Percentiles rank a stretch among this genome's conserved stretches.
These are phyloP conservation scores for Drosophila ananassae DNA, from an alignment of 1,140 invertebrate genomes.

Conservation along the genomic window DNA sequence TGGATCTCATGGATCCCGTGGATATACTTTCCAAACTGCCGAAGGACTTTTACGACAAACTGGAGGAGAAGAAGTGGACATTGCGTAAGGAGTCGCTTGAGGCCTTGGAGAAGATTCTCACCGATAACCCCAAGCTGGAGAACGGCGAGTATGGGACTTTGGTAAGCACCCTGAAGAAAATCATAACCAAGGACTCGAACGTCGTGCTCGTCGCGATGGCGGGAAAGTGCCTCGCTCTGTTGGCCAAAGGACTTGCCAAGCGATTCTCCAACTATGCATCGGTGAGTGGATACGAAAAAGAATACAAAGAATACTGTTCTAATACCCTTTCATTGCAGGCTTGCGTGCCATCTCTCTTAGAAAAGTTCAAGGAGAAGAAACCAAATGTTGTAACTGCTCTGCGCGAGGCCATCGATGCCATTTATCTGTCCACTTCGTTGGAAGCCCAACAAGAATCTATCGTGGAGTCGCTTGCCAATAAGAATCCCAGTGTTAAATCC, in stretches of 20 bases:
- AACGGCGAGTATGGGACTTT: slow-evolving; percentile 96
- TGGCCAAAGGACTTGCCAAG: slow-evolving; percentile 95
- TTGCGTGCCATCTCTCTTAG: slow-evolving; percentile 92
- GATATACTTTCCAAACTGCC: slow-evolving; percentile 96
- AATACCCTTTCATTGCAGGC: slow-evolving; percentile 71
- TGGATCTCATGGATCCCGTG: slow-evolving; percentile 95
- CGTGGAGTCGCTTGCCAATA: slow-evolving; percentile 93
- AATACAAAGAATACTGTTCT: background rate
- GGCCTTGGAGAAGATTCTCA: slow-evolving; percentile 90
- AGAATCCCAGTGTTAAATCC: slow-evolving; percentile 97
- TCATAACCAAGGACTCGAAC: slow-evolving; percentile 97
- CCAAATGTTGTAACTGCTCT: slow-evolving; percentile 93
- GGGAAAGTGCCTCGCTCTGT: slow-evolving; percentile 91
- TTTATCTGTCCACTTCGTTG: slow-evolving; percentile 92
- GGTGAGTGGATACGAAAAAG: slow-evolving; percentile 34
- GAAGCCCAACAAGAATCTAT: slow-evolving; percentile 95
- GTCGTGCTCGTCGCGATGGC: slow-evolving; percentile 96
- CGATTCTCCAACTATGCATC: slow-evolving; percentile 93
- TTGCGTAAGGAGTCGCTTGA: slow-evolving; percentile 97
- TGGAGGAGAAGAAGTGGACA: slow-evolving; percentile 99
- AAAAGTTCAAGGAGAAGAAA: slow-evolving; percentile 99
- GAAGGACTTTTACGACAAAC: slow-evolving; percentile 97
- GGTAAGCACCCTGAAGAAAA: slow-evolving; percentile 94
- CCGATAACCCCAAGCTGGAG: slow-evolving; percentile 93
- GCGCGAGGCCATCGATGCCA: slow-evolving; percentile 96